Evolutionary conservation across 2,797 vertebrate genomes (phyloP).

Genomic region (Girardinus metallicus): DNA sequence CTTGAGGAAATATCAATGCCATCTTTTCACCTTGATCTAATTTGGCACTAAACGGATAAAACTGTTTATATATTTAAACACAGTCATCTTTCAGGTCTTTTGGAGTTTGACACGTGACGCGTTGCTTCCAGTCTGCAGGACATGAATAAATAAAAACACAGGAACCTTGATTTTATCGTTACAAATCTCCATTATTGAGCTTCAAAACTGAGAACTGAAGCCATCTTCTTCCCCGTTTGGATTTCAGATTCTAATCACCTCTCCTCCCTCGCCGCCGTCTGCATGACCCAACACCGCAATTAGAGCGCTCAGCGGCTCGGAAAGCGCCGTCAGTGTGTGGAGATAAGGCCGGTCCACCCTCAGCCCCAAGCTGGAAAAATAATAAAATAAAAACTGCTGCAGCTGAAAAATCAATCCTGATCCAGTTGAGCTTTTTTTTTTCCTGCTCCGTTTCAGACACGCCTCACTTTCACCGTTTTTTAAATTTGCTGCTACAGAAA

Average conservation of each 20-base stretch:
- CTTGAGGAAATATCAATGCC: no score
- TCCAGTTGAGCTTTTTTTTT: neutral
- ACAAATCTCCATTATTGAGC: neutral
- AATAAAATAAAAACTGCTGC: neutral
- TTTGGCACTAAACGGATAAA: no score
- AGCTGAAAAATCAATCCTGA: slow-evolving; percentile 11
- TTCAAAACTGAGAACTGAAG: neutral
- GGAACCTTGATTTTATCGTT: neutral
- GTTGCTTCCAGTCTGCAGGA: neutral
- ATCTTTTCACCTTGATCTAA: no score
- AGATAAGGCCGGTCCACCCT: slow-evolving; percentile 11
- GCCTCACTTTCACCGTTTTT: slow-evolving; percentile 23
- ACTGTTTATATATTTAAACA: no score
- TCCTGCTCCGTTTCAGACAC: neutral
- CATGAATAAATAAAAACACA: neutral
- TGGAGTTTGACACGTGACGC: no score
- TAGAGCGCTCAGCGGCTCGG: slow-evolving; percentile 5
- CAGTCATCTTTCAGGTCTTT: neutral
- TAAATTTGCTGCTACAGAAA: slow-evolving; percentile 16
- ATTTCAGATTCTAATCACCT: slow-evolving; percentile 8
- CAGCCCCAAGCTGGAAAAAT: neutral
- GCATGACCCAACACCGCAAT: slow-evolving; percentile 3
- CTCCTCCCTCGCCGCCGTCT: neutral
- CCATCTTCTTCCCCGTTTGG: neutral
- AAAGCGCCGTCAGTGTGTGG: neutral